phyloP scores from a whole-genome alignment of 2,888 invertebrate species.

The Vesta saturnalis region DNA sequence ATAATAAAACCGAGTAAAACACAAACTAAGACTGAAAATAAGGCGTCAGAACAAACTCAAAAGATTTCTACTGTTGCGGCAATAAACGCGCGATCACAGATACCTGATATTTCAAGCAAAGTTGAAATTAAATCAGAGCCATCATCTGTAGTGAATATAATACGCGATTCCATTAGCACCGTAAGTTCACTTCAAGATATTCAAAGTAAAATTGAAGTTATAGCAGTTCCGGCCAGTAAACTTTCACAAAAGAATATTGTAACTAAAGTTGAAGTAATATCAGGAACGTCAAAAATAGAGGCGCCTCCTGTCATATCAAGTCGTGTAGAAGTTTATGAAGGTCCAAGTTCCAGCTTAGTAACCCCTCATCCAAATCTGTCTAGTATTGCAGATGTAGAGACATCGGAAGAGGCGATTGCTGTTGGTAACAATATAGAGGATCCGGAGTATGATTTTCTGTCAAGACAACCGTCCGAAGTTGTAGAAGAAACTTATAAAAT shows the following conservation, averaged over 20 bases:
- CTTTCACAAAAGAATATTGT: constrained; percentile 46
- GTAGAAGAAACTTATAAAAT: constrained; percentile 88
- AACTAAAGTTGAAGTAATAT: constrained; percentile 59
- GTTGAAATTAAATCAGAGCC: constrained; percentile 67
- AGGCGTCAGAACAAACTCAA: constrained; percentile 61
- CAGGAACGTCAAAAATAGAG: constrained; percentile 42
- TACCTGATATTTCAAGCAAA: constrained; percentile 60
- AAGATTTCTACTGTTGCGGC: constrained; percentile 55
- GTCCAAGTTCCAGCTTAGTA: constrained; percentile 44
- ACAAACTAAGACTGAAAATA: constrained; percentile 60
- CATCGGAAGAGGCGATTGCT: constrained; percentile 68
- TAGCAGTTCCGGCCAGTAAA: constrained; percentile 57
- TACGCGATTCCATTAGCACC: constrained; percentile 52
- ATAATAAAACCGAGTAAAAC: constrained; percentile 63
- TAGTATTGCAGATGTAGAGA: constrained; percentile 67
- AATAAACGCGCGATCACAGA: constrained; percentile 51
- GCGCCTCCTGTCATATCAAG: constrained; percentile 51
- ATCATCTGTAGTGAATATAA: constrained; percentile 58
- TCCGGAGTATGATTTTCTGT: constrained; percentile 86
- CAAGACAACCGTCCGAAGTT: constrained; percentile 84
- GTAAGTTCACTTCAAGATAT: constrained; percentile 56
- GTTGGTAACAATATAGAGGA: constrained; percentile 79
- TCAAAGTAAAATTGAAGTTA: constrained; percentile 57
- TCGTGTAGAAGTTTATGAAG: constrained; percentile 54
- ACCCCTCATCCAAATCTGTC: constrained; percentile 62